A percentile compares a stretch with the other conserved stretches of the same genome.
phyloP scores from a whole-genome alignment of 30 jellyfish, hydroid and myxozoan genomes.

The Turritopsis dohrnii region DNA sequence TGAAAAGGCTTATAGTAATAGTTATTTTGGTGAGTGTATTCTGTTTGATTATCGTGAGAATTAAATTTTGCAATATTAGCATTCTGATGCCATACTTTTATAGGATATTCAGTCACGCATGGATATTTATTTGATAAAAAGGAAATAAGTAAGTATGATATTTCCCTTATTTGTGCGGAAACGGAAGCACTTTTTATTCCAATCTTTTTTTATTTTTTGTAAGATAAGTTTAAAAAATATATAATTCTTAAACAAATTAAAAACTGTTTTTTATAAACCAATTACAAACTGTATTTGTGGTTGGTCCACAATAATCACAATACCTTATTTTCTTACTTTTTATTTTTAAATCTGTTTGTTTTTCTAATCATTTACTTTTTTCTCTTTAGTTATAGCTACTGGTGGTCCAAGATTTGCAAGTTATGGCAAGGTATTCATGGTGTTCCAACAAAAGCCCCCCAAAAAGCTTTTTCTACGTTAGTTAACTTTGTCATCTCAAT shows the following conservation, averaged over 20 bases:
- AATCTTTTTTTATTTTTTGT: neutral
- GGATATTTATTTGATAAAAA: neutral
- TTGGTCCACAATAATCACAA: too few species aligned
- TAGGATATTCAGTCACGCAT: conserved; percentile 11
- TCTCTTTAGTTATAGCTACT: conserved; percentile 54
- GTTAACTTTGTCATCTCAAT: neutral
- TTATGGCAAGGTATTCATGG: conserved; percentile 62
- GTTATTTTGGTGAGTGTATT: neutral
- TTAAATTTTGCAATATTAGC: neutral
- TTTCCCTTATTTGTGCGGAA: neutral
- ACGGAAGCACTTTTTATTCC: neutral
- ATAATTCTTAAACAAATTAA: too few species aligned
- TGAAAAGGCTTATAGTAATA: neutral
- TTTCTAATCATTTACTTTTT: too few species aligned
- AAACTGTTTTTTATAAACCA: too few species aligned
- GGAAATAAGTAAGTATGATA: neutral
- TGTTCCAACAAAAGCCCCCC: too few species aligned
- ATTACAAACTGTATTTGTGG: too few species aligned
- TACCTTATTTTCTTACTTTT: too few species aligned
- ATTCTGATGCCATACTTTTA: neutral
- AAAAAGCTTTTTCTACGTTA: too few species aligned
- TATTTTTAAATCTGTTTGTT: too few species aligned
- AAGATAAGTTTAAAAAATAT: neutral
- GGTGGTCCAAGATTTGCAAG: conserved; percentile 92
- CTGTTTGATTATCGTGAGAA: neutral